These are phyloP conservation scores for Sphecodes monilicornis DNA, from an alignment of 2,888 invertebrate species.

Conservation along the genomic window DNA sequence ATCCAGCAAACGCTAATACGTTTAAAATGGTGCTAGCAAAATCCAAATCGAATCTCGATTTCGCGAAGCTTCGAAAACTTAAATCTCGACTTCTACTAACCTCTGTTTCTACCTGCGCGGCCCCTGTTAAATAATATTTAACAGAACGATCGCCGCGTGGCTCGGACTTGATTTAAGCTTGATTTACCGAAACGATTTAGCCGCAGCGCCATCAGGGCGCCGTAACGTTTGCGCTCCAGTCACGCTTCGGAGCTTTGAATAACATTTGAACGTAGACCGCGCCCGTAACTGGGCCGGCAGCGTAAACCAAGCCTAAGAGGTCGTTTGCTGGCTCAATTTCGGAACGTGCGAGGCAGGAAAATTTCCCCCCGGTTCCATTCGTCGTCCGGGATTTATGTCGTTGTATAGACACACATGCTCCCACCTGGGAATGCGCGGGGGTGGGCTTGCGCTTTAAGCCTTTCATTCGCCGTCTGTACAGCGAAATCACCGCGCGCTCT, in stretches of 20 bases:
- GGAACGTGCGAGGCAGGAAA: constrained; percentile 26
- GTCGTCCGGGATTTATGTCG: constrained; percentile 25
- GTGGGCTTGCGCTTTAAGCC: neutral
- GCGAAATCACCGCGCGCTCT: constrained; percentile 9
- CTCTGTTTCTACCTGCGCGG: neutral
- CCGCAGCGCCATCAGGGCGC: constrained; percentile 26
- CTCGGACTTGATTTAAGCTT: constrained; percentile 46
- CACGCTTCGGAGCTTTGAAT: constrained; percentile 53
- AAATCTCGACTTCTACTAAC: neutral
- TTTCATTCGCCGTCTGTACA: neutral
- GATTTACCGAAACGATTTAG: constrained; percentile 49
- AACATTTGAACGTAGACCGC: constrained; percentile 44
- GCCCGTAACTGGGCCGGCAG: constrained; percentile 43
- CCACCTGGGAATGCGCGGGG: neutral
- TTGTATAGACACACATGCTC: constrained; percentile 2
- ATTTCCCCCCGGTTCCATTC: constrained; percentile 21
- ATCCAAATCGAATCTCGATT: neutral
- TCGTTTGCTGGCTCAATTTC: constrained; percentile 50
- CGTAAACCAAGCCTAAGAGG: constrained; percentile 57
- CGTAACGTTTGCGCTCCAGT: constrained; percentile 48
- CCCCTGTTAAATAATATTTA: constrained; percentile 36
- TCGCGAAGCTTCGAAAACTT: neutral
- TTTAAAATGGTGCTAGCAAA: neutral
- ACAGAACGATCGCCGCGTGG: constrained; percentile 1
- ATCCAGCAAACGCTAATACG: neutral